Evolutionary conservation across 2,888 invertebrate species (phyloP), one percentile per base, ranked within the genome.

Genomic region (Hypsopygia costalis): DNA sequence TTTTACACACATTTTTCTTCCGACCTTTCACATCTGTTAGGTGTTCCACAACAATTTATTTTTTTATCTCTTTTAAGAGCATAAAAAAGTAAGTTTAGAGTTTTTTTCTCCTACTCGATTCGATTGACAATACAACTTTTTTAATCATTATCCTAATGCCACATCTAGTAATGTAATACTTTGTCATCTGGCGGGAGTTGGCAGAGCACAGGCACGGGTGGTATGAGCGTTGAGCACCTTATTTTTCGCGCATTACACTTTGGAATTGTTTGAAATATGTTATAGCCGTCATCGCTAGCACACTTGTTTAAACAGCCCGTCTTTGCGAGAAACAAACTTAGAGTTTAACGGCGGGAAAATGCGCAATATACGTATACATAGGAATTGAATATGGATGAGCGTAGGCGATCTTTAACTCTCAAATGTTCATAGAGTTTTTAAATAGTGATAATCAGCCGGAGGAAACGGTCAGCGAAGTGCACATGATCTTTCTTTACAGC

Each of bases 241-340:
- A 85, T 85, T 85, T 86, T 81, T 82, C 83, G 81, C 81, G 63
- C 79, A 82, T 86, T 83, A 81, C 81, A 80, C 85, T 79, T 77
- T 69, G 76, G 82, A 77, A 85, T 82, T 82, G 83, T 83, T 79
- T 73, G 73, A 80, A 81, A 80, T 78, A 80, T 75, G 77, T 77
- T 79, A 74, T 66, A 67, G 68, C 66, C 65, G 65, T 69, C 76
- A 71, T 65, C 65, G 63, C 51, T 52, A 44, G 49, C 69, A 74
- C 71, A 16, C 16, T 16, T 72, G 69, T 62, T 59, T 63, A 65
- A 62, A 69, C 31, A 36, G 11, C 11, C 11, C 31, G 16, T 25
- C 25, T 25, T 30, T 36, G 29, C 9, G 9, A 29, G 31, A 10
- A 22, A 10, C 11, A 25, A 38, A 25, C 31, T 31, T 11, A 6